A percentile compares a stretch with the other conserved stretches of the same genome.
These are phyloP conservation scores for Hofmannophila pseudospretella DNA, from an alignment of 2,888 invertebrate genomes.

Conservation along the genomic window DNA sequence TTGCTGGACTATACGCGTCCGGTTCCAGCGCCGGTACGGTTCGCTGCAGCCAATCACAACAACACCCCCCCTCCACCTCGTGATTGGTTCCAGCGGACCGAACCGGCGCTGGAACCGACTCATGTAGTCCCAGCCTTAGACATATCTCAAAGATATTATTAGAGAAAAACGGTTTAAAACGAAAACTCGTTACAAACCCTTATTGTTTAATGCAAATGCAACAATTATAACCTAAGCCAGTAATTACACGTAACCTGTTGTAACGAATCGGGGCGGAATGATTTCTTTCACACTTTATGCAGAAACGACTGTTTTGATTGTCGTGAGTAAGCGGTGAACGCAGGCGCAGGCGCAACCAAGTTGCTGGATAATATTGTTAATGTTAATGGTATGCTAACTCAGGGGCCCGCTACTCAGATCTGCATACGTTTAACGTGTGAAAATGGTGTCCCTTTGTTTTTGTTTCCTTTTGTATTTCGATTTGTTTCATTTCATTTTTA, in stretches of 20 bases:
- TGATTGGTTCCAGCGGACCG: too few species aligned
- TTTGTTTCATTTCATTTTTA: too few species aligned
- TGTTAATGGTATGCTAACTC: constrained; percentile 4
- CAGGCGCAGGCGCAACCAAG: constrained; percentile 26
- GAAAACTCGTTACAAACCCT: constrained; percentile 3
- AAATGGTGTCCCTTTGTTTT: constrained; percentile 28
- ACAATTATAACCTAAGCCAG: constrained; percentile 36
- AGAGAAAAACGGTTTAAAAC: background rate
- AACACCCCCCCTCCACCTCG: too few species aligned
- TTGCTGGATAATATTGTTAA: too few species aligned
- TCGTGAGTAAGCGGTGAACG: constrained; percentile 18
- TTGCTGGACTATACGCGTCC: too few species aligned
- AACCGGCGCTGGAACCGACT: too few species aligned
- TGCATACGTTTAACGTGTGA: constrained; percentile 26
- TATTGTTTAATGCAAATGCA: constrained; percentile 16
- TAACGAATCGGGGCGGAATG: constrained; percentile 51
- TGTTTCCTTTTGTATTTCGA: constrained; percentile 14
- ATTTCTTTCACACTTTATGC: constrained; percentile 27
- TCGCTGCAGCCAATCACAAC: too few species aligned
- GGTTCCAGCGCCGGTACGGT: too few species aligned
- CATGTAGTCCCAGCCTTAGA: too few species aligned
- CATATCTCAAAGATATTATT: too few species aligned
- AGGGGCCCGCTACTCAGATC: constrained; percentile 29
- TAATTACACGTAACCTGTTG: constrained; percentile 44
- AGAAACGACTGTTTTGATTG: constrained; percentile 55